Evolutionary conservation across 2,888 invertebrate species (phyloP).

Genomic region (Hemaris fuciformis): DNA sequence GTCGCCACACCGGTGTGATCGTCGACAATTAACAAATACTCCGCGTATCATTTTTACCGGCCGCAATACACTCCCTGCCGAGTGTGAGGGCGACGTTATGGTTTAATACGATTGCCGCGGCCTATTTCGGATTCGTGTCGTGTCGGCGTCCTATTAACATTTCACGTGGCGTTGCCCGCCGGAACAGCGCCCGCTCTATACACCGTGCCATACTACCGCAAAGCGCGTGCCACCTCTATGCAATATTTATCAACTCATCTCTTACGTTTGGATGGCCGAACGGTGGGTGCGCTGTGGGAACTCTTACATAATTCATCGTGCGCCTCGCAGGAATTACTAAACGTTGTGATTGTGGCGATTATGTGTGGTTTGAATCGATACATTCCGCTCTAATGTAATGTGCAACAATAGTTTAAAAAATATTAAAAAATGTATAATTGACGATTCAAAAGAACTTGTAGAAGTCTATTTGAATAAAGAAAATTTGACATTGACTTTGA

Average conservation of each 20-base stretch:
- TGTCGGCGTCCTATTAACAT: conserved; percentile 44
- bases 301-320: neutral
- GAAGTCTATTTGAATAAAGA: too few species aligned
- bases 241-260: conserved; percentile 38
- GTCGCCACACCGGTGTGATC: neutral
- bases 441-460: too few species aligned
- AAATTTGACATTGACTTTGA: too few species aligned
- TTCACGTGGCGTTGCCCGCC: conserved; percentile 33
- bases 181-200: conserved; percentile 14
- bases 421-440: too few species aligned
- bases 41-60: conserved; percentile 6
- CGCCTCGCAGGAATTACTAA: neutral
- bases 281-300: neutral
- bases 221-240: conserved; percentile 23
- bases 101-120: conserved; percentile 42
- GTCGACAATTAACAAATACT: neutral
- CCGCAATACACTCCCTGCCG: conserved; percentile 7
- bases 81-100: conserved; percentile 18
- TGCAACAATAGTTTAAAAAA: too few species aligned
- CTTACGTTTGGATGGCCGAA: conserved; percentile 20
- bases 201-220: too few species aligned
- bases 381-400: too few species aligned
- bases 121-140: conserved; percentile 43
- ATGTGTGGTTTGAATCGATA: neutral
- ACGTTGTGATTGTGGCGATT: neutral